phyloP scores from a whole-genome alignment of 2,888 invertebrate genomes.

The Cyclophora albipunctata region DNA sequence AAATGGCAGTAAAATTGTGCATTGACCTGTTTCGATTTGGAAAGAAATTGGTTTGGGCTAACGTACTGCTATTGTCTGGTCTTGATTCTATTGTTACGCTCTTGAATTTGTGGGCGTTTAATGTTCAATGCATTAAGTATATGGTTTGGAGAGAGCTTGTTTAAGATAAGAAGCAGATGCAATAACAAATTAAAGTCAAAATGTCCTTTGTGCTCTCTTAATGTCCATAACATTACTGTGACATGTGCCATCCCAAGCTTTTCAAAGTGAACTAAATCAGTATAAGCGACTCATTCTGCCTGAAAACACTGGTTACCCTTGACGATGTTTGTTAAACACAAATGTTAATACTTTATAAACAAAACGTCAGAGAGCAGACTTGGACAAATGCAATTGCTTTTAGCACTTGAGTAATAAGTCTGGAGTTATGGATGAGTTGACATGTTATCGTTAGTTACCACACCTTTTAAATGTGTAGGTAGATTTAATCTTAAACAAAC shows the following conservation, averaged over 20 bases:
- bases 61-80: constrained; percentile 18
- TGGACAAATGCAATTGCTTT: constrained; percentile 39
- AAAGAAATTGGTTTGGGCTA: constrained; percentile 21
- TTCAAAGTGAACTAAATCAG: too few relatives aligned
- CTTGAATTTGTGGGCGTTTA: constrained; percentile 9
- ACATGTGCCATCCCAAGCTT: too few relatives aligned
- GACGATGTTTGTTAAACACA: constrained; percentile 44
- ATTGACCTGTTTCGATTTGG: constrained; percentile 20
- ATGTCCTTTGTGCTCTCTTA: too few relatives aligned
- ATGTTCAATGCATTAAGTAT: neutral
- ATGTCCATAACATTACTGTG: too few relatives aligned
- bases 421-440: constrained; percentile 19
- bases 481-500: constrained; percentile 23
- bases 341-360: constrained; percentile 40
- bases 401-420: constrained; percentile 41
- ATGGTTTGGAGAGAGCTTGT: neutral
- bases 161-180: too few relatives aligned
- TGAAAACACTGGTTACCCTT: constrained; percentile 34
- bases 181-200: too few relatives aligned
- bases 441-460: constrained; percentile 23
- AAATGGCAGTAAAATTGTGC: constrained; percentile 18
- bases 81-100: constrained; percentile 15
- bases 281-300: neutral
- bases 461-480: constrained; percentile 20
- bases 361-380: constrained; percentile 25